These are phyloP conservation scores for Lepisosteus oculatus DNA, from an alignment of 2,113 vertebrate genomes.

Conservation along the genomic window DNA sequence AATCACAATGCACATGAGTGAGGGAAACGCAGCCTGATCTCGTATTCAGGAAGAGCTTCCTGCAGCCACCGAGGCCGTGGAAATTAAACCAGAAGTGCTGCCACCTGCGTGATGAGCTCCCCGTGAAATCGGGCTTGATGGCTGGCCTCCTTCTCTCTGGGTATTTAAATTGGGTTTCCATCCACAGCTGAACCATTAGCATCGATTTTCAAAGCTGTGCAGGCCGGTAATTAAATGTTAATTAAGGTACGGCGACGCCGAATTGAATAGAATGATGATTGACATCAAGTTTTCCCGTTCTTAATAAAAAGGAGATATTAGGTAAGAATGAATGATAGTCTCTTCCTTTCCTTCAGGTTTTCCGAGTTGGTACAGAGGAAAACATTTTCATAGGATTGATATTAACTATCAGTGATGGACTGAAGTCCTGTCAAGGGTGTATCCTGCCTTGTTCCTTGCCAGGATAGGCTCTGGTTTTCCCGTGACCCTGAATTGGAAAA, in stretches of 20 bases:
- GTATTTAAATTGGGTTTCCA: conserved; percentile 1
- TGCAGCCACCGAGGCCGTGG: neutral
- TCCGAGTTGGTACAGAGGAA: no score
- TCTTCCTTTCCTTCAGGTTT: no score
- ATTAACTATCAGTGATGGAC: no score
- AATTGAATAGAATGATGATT: conserved; percentile 7
- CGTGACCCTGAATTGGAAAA: no score
- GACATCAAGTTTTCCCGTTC: neutral
- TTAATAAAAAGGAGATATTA: neutral
- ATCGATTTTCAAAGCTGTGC: neutral
- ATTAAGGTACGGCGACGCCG: neutral
- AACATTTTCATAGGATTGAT: no score
- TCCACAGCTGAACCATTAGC: conserved; percentile 8
- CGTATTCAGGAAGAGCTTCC: neutral
- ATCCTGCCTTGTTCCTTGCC: no score
- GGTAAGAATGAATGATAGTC: neutral
- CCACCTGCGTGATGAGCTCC: neutral
- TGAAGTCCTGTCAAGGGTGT: no score
- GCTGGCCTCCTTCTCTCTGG: conserved; percentile 2
- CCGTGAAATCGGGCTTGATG: neutral
- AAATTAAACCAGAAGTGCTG: neutral
- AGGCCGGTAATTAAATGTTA: neutral
- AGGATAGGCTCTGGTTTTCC: no score
- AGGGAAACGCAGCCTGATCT: neutral
- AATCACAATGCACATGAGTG: conserved; percentile 5